Evolutionary conservation across 2,888 invertebrate species (phyloP), one percentile per base, ranked within the genome.

Genomic region (Zele albiditarsus): DNA sequence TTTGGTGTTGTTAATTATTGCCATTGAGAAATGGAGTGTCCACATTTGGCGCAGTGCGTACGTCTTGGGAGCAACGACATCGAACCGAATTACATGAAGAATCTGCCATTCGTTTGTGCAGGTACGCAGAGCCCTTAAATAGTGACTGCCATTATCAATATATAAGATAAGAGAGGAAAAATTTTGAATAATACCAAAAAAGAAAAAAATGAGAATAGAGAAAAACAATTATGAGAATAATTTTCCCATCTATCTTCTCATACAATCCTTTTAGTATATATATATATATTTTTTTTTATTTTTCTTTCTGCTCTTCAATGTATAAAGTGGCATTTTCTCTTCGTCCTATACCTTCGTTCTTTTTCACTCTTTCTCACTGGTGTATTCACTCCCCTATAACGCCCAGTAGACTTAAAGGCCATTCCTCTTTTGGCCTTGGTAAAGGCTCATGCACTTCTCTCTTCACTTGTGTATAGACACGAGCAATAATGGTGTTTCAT

Each of bases 1-100:
- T 76, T 74, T 77, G 68, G 57, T 12, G 12, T 38, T 38, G 8
- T 38, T 2, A 8, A 31, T 31, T 31, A 38, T 38, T 38, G 38
- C 12, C 8, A 38, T 38, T 78, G 79, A 82, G 85, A 91, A 88
- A 94, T 93, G 93, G 93, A 93, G 91, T 93, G 93, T 90, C 91
- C 92, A 87, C 93, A 93, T 91, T 91, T 93, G 86, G 91, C 91
- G 89, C 92, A 92, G 90, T 92, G 92, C 91, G 92, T 93, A 88
- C 84, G 85, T 82, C 82, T 88, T 80, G 84, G 83, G 82, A 82
- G 82, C 82, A 82, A 86, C 83, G 86, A 87, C 82, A 84, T 87
- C 80, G 88, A 85, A 79, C 80, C 85, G 53, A 84, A 84, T 82
- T 85, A 84, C 82, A 63, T 92, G 91, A 92, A 93, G 92, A 92